A percentile compares a stretch with the other conserved stretches of the same genome.
These are phyloP conservation scores for Phrynocephalus versicolor DNA, from an alignment of 2,113 vertebrate genomes.

Conservation along the genomic window DNA sequence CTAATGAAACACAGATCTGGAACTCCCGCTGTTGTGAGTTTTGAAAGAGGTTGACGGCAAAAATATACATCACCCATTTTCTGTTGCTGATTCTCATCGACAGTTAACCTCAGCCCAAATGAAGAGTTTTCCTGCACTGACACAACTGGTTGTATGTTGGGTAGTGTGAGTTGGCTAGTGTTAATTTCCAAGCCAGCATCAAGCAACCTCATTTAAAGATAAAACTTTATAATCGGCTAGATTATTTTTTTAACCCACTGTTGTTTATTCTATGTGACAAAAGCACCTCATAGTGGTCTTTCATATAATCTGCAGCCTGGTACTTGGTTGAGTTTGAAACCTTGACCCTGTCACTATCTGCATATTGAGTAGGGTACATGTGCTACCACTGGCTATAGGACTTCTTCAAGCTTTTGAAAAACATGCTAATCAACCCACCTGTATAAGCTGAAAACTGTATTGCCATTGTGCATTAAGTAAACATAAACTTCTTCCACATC, in stretches of 20 bases:
- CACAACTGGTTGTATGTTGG: neutral
- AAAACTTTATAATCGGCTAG: neutral
- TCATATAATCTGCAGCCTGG: neutral
- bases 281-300: too few species aligned
- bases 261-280: neutral
- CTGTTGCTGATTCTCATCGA: neutral
- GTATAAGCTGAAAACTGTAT: constrained; percentile 84
- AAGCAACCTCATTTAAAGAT: neutral
- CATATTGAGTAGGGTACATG: neutral
- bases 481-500: constrained; percentile 84
- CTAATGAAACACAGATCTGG: neutral
- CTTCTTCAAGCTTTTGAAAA: neutral
- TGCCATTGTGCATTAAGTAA: constrained; percentile 87
- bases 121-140: neutral
- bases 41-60: too few species aligned
- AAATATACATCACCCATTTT: neutral
- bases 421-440: constrained; percentile 67
- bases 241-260: neutral
- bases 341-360: neutral
- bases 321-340: neutral
- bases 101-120: neutral
- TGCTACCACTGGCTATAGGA: neutral
- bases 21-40: neutral
- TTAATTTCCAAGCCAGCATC: neutral
- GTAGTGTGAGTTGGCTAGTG: neutral